phyloP scores from a whole-genome alignment of 2,797 vertebrate genomes.

The Philypnodon macrostomus region DNA sequence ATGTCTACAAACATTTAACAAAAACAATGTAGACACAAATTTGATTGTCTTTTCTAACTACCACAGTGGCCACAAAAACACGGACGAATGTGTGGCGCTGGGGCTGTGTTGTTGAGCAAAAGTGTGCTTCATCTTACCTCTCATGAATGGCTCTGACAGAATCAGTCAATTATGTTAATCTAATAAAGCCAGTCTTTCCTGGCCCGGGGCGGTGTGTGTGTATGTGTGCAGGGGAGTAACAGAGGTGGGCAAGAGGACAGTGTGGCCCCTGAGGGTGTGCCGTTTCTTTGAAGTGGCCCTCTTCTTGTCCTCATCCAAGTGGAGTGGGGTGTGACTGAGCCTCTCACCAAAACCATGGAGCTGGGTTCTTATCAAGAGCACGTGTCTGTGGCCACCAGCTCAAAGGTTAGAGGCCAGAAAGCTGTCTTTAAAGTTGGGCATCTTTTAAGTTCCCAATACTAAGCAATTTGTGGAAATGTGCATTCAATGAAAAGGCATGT shows the following conservation, averaged over 20 bases:
- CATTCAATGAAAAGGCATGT: too few species aligned
- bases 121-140: slow-evolving; percentile 69
- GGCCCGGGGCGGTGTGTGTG: slow-evolving; percentile 52
- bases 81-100: slow-evolving; percentile 55
- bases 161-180: slow-evolving; percentile 83
- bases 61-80: slow-evolving; percentile 29
- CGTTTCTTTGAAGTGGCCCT: slow-evolving; percentile 77
- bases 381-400: slow-evolving; percentile 80
- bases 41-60: too few species aligned
- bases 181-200: slow-evolving; percentile 81
- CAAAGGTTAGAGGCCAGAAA: slow-evolving; percentile 75
- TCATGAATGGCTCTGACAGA: slow-evolving; percentile 72
- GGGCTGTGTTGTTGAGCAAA: slow-evolving; percentile 46
- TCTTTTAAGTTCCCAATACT: too few species aligned
- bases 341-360: slow-evolving; percentile 67
- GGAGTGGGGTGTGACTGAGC: slow-evolving; percentile 86
- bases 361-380: slow-evolving; percentile 92
- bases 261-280: slow-evolving; percentile 68
- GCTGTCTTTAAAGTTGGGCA: slow-evolving; percentile 56
- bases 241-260: slow-evolving; percentile 79
- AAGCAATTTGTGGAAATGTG: too few species aligned
- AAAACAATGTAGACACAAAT: too few species aligned
- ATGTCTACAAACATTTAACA: too few species aligned
- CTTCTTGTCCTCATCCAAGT: slow-evolving; percentile 68
- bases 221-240: slow-evolving; percentile 41